Base-by-base conservation (phyloP, 2,888 invertebrate species). In the Empis stercorea region DNA sequence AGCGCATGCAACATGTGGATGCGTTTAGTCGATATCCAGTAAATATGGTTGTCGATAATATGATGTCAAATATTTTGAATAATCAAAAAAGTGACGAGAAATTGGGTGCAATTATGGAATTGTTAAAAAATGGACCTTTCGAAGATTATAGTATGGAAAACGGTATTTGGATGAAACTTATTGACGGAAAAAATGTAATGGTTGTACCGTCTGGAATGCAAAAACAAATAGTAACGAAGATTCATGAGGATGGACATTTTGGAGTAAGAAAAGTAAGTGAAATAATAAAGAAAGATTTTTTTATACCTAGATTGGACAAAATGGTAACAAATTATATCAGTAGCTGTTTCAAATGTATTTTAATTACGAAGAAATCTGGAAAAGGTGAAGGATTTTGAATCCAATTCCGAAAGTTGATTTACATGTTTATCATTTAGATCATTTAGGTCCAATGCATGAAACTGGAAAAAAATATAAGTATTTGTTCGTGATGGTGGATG, bases 1-100 rank as follows among this genome's bases (percentile, higher is more conserved):
- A 34, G n/a, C 46, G 51, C 39, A 54, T 44, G 54, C 47, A 46
- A 32, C 56, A 47, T 45, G 52, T 42, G 11, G 56, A 48, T 40
- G 54, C 48, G 16, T 50, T 48, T 9, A 52, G 54, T 13, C 43
- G 56, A 34, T 36, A 30, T 10, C 42, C 48, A 16, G 15, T 37
- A 50, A 44, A 51, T 15, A 46, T 48, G 43, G 46, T 30, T 37
- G 32, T 46, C 32, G 52, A 50, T 11, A 32, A 44, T 1, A 16
- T 53, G n/a, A 38, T 32, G 10, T 44, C 51, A 39, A 43, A 48
- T 1, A 30, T 13, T 47, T 43, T 39, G 37, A 32, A 50, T 17
- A 47, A 44, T 2, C 52, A 52, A n/a, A 4, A 30, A 7, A n/a
- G 23, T 3, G 54, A 52, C 16, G 48, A 51, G 1, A 50, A 49